These are phyloP conservation scores for Dasyurus viverrinus DNA, from an alignment of 2,113 vertebrate genomes.

Conservation along the genomic window DNA sequence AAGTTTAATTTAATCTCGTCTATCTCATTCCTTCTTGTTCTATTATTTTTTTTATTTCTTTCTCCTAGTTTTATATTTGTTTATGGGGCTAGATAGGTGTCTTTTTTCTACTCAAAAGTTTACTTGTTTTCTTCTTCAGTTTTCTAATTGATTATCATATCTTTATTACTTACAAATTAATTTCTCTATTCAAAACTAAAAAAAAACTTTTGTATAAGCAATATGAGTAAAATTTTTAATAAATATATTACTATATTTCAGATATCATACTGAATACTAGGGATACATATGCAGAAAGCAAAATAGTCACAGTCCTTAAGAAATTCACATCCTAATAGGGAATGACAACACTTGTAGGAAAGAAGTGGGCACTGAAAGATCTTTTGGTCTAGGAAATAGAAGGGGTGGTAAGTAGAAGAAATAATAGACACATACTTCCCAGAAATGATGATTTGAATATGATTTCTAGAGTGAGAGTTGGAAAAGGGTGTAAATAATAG, in stretches of 20 bases:
- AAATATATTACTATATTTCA: neutral
- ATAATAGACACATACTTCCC: neutral
- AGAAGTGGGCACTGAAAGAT: neutral
- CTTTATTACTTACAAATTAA: neutral
- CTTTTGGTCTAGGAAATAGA: neutral
- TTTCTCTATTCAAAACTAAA: constrained; percentile 5
- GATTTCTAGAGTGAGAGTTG: neutral
- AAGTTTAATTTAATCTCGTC: neutral
- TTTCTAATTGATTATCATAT: neutral
- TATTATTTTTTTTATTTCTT: constrained; percentile 17
- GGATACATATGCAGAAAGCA: neutral
- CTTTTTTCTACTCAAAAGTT: constrained; percentile 41
- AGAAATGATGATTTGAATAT: neutral
- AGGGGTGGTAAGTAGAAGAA: neutral
- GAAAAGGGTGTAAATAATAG: neutral
- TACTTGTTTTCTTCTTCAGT: neutral
- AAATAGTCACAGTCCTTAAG: neutral
- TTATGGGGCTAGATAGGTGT: neutral
- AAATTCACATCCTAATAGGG: neutral
- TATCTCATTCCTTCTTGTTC: neutral
- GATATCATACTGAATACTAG: neutral
- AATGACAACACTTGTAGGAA: neutral
- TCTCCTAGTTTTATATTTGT: neutral
- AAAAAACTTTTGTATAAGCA: constrained; percentile 15
- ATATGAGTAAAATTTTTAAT: neutral